Percentiles rank a stretch among this genome's conserved stretches.
These are phyloP conservation scores for Drosophila peninsularis DNA, from an alignment of 2,888 invertebrate species.

Conservation along the genomic window DNA sequence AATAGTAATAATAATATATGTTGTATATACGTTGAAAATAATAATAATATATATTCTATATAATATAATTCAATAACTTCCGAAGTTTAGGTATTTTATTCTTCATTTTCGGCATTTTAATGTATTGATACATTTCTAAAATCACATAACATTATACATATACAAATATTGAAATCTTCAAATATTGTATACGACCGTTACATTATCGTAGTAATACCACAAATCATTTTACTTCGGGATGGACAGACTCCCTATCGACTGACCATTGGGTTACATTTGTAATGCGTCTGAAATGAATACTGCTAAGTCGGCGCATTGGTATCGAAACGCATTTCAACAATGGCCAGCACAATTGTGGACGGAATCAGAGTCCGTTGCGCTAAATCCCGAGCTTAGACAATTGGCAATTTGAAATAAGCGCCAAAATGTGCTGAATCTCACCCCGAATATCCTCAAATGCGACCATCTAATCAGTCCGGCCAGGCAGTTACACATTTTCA, in stretches of 20 bases:
- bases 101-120: too few relatives aligned
- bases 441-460: conserved; percentile 39
- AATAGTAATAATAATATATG: too few relatives aligned
- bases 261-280: conserved; percentile 60
- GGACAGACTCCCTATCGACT: conserved; percentile 10
- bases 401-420: conserved; percentile 69
- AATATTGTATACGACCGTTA: conserved; percentile 1
- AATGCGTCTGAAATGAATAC: conserved; percentile 65
- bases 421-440: conserved; percentile 49
- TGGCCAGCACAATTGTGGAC: conserved; percentile 44
- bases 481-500: conserved; percentile 66
- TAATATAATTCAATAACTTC: too few relatives aligned
- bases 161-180: not conserved
- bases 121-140: too few relatives aligned
- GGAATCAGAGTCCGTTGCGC: conserved; percentile 23
- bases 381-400: conserved; percentile 76
- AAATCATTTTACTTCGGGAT: conserved; percentile 27
- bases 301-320: conserved; percentile 54
- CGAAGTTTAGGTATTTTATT: too few relatives aligned
- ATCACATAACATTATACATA: too few relatives aligned
- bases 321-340: conserved; percentile 68
- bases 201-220: conserved; percentile 10
- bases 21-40: too few relatives aligned
- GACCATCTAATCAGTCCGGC: conserved; percentile 62
- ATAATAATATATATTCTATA: too few relatives aligned